phyloP scores from a whole-genome alignment of 1,140 invertebrate genomes.

The Chelonus insularis region DNA sequence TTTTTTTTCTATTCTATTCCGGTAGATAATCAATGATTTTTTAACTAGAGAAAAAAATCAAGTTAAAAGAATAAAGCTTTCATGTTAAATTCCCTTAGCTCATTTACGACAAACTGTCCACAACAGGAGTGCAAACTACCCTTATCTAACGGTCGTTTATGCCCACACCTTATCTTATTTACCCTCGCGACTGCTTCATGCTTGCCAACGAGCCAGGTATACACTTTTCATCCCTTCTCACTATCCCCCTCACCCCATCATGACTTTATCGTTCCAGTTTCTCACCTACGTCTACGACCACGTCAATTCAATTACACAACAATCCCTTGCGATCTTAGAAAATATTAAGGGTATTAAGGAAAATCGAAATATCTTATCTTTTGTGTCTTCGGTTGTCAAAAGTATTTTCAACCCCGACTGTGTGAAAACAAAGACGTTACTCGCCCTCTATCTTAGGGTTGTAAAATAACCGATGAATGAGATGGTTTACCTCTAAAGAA shows the following conservation, averaged over 20 bases:
- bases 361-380: slow-evolving; percentile 9
- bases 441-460: slow-evolving; percentile 52
- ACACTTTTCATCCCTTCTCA: background rate
- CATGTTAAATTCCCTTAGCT: no score
- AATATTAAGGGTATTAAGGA: background rate
- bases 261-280: slow-evolving; percentile 13
- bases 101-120: no score
- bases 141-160: no score
- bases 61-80: no score
- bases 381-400: background rate
- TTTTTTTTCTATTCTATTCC: no score
- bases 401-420: background rate
- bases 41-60: no score
- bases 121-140: no score
- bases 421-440: slow-evolving; percentile 60
- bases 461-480: slow-evolving; percentile 60
- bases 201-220: no score
- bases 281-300: slow-evolving; percentile 13
- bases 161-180: no score
- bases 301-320: slow-evolving; percentile 22
- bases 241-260: background rate
- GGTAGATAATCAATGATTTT: no score
- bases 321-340: background rate
- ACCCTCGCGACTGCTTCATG: no score
- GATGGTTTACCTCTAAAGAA: slow-evolving; percentile 38